A percentile compares a stretch with the other conserved stretches of the same genome.
phyloP scores from a whole-genome alignment of 1,140 invertebrate genomes.

The Lordiphosa clarofinis region DNA sequence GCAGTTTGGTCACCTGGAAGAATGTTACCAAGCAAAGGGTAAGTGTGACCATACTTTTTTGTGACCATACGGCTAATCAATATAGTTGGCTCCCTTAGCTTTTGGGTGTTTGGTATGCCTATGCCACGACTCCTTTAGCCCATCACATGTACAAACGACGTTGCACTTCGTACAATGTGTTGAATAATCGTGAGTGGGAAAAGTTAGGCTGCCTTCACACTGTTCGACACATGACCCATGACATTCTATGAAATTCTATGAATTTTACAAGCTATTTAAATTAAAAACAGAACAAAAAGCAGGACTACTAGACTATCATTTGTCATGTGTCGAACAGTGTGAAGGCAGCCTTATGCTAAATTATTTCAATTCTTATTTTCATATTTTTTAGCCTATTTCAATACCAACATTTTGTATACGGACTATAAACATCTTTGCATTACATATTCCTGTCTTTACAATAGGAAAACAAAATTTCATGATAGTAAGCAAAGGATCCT shows the following conservation, averaged over 20 bases:
- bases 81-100: too few species aligned
- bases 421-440: conserved; percentile 16
- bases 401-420: conserved; percentile 33
- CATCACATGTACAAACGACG: conserved; percentile 17
- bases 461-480: not conserved
- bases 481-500: conserved; percentile 30
- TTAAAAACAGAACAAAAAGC: too few species aligned
- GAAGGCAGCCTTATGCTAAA: too few species aligned
- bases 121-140: conserved; percentile 37
- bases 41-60: not conserved
- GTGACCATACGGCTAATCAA: too few species aligned
- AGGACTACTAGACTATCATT: too few species aligned
- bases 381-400: conserved; percentile 23
- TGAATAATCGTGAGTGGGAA: conserved; percentile 33
- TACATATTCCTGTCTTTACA: conserved; percentile 30
- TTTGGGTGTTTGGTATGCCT: conserved; percentile 50
- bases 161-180: conserved; percentile 43
- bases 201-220: too few species aligned
- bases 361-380: too few species aligned
- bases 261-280: too few species aligned
- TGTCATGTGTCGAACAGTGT: too few species aligned
- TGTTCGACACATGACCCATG: too few species aligned
- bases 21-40: conserved; percentile 25
- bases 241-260: too few species aligned
- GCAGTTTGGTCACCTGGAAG: not conserved